phyloP scores from a whole-genome alignment of 2,797 vertebrate species.

The Galago senegalensis region DNA sequence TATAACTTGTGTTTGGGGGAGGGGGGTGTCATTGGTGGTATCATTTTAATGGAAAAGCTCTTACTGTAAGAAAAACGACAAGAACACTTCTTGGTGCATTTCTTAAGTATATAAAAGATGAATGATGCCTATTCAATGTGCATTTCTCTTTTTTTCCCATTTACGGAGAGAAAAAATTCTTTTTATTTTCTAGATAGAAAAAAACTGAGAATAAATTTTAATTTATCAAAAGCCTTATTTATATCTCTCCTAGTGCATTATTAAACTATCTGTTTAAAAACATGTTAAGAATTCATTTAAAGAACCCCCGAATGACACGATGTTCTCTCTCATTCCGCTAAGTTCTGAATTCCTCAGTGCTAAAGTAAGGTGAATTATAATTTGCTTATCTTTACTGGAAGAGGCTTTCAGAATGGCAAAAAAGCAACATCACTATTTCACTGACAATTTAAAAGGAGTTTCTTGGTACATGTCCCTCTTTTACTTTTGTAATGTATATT shows the following conservation, averaged over 20 bases:
- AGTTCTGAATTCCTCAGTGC: neutral
- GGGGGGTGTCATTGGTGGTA: neutral
- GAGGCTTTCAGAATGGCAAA: neutral
- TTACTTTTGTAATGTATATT: neutral
- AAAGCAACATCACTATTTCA: neutral
- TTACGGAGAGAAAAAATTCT: neutral
- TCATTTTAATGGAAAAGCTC: neutral
- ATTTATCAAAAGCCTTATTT: neutral
- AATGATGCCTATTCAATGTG: neutral
- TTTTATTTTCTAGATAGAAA: slow-evolving; percentile 6
- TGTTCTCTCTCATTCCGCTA: neutral
- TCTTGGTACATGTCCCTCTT: neutral
- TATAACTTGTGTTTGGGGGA: neutral
- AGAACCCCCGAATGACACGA: neutral
- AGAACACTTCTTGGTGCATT: neutral
- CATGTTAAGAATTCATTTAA: neutral
- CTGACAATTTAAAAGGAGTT: neutral
- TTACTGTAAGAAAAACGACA: neutral
- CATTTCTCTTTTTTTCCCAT: neutral
- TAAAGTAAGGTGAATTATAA: neutral
- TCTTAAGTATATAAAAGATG: slow-evolving; percentile 12
- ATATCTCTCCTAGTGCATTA: neutral
- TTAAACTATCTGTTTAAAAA: neutral
- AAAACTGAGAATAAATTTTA: neutral
- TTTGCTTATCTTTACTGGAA: neutral